Evolutionary conservation across 2,113 vertebrate genomes (phyloP).

Genomic region (Cyanoderma ruficeps): DNA sequence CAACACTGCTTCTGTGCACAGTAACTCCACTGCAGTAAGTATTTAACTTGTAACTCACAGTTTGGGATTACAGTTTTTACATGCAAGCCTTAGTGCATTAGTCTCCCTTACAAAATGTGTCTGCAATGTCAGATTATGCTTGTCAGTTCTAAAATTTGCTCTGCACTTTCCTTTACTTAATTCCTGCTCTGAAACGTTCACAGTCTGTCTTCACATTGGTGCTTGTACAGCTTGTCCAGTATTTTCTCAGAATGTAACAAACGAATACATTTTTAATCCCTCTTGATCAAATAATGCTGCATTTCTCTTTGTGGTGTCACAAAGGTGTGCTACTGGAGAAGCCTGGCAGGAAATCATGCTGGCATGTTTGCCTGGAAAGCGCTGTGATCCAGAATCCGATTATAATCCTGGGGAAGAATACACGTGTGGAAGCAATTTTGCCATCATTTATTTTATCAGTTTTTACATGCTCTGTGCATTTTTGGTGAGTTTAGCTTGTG

Average conservation of each 20-base stretch:
- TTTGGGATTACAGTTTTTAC: not conserved
- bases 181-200: not conserved
- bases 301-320: slow-evolving; percentile 8
- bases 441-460: slow-evolving; percentile 96
- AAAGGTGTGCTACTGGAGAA: slow-evolving; percentile 96
- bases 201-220: not conserved
- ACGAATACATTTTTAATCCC: not conserved
- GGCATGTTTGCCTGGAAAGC: slow-evolving; percentile 92
- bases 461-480: slow-evolving; percentile 99
- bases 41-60: not conserved
- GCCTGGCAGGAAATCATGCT: slow-evolving; percentile 99
- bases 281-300: not conserved
- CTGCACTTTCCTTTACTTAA: not conserved
- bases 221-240: not conserved
- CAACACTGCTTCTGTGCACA: not conserved
- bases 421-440: slow-evolving; percentile 94
- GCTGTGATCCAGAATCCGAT: slow-evolving; percentile 94
- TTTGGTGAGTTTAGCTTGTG: slow-evolving; percentile 78
- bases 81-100: not conserved
- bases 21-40: not conserved
- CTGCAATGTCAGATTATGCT: not conserved
- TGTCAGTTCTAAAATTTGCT: not conserved
- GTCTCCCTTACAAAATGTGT: not conserved
- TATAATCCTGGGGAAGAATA: slow-evolving; percentile 90
- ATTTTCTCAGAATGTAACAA: not conserved